Percentiles rank a stretch among this genome's conserved stretches.
These are phyloP conservation scores for Pocillopora damicornis DNA, from an alignment of 64 coral and sea anemone genomes.

Conservation along the genomic window DNA sequence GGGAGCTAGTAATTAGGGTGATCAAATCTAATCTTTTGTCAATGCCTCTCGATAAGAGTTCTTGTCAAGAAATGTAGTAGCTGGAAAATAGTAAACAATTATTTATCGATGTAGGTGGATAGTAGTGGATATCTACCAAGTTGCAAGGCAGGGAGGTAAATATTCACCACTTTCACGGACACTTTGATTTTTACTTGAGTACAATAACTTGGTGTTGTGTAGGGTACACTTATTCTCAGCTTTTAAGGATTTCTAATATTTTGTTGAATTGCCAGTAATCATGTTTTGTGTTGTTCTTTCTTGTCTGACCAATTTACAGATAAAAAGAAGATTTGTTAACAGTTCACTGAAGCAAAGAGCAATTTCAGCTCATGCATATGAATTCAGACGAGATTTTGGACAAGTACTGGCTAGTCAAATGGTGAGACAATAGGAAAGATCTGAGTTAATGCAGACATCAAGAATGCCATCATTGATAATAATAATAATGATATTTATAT, in stretches of 20 bases:
- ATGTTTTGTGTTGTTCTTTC: neutral
- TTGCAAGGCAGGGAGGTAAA: no score
- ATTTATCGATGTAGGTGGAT: no score
- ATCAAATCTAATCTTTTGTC: no score
- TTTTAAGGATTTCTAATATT: neutral
- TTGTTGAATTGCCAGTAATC: neutral
- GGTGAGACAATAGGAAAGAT: conserved; percentile 42
- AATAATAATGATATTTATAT: no score
- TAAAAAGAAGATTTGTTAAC: conserved; percentile 80
- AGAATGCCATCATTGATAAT: neutral
- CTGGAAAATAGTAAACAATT: no score
- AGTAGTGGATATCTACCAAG: no score
- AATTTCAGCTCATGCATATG: conserved; percentile 72
- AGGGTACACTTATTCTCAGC: no score
- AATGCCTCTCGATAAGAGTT: no score
- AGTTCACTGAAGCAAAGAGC: conserved; percentile 87
- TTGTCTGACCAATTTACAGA: conserved; percentile 31
- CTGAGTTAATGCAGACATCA: neutral
- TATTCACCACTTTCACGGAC: neutral
- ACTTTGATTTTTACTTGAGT: no score
- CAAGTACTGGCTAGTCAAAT: conserved; percentile 86
- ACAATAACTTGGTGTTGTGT: no score
- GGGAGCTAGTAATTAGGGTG: neutral
- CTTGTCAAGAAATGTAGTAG: no score
- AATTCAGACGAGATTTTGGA: conserved; percentile 95